Percentiles rank a stretch among this genome's conserved stretches.
phyloP scores from a whole-genome alignment of 2,797 vertebrate species.

The Carapus acus region DNA sequence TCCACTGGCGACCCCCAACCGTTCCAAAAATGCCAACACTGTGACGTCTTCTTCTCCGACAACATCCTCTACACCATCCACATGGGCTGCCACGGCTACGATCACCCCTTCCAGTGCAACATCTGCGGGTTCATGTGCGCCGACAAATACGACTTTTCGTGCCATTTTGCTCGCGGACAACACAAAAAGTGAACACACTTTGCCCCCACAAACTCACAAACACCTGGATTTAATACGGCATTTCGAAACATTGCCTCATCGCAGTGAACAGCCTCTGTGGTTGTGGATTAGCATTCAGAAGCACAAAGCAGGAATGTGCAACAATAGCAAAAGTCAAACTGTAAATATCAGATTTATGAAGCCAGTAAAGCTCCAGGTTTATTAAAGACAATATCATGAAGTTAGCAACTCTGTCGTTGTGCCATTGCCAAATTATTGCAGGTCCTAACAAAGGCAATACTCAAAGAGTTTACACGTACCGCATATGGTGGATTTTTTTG shows the following conservation, averaged over 20 bases:
- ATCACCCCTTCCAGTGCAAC: conserved; percentile 96
- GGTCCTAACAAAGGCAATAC: no score
- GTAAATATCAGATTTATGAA: no score
- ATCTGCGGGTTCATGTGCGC: conserved; percentile 92
- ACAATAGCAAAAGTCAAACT: no score
- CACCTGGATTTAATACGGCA: no score
- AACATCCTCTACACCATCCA: conserved; percentile 97
- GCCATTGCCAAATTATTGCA: no score
- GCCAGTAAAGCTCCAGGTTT: no score
- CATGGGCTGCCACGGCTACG: conserved; percentile 96
- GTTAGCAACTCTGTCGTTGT: no score
- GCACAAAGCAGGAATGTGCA: background rate
- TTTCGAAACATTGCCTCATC: no score
- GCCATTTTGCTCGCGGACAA: conserved; percentile 95
- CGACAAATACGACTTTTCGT: conserved; percentile 96
- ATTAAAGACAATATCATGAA: no score
- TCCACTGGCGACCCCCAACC: conserved; percentile 76
- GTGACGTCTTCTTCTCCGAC: conserved; percentile 93
- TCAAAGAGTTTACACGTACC: no score
- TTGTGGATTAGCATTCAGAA: background rate
- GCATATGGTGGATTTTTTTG: no score
- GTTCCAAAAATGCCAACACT: conserved; percentile 90
- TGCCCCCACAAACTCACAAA: background rate
- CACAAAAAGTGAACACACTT: conserved; percentile 87
- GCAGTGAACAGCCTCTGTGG: background rate